Percentiles rank a stretch among this genome's conserved stretches.
phyloP scores from a whole-genome alignment of 2,888 invertebrate genomes.

The Linnaemya tessellans region DNA sequence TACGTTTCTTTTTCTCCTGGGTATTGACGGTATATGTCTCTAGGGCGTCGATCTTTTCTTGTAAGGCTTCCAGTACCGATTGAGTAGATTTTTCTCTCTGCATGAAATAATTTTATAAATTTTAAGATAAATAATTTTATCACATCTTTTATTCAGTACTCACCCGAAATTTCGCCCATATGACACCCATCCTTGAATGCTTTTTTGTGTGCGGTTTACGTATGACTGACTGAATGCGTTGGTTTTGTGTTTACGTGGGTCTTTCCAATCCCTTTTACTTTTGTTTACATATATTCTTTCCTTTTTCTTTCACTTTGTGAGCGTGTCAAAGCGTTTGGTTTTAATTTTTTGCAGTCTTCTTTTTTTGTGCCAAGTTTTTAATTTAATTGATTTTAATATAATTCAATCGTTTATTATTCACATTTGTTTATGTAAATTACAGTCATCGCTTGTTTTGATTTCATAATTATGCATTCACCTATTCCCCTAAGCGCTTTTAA shows the following conservation, averaged over 20 bases:
- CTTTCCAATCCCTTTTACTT: slow-evolving; percentile 52
- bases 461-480: slow-evolving; percentile 38
- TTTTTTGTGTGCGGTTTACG: slow-evolving; percentile 36
- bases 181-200: slow-evolving; percentile 85
- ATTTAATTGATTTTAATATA: slow-evolving; percentile 20
- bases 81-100: slow-evolving; percentile 85
- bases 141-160: slow-evolving; percentile 79
- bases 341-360: neutral
- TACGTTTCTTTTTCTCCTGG: slow-evolving; percentile 91
- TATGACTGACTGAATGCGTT: slow-evolving; percentile 47
- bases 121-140: neutral
- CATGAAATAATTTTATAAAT: slow-evolving; percentile 71
- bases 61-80: slow-evolving; percentile 87
- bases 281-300: slow-evolving; percentile 26
- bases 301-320: slow-evolving; percentile 38
- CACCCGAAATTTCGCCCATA: slow-evolving; percentile 88
- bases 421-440: slow-evolving; percentile 62
- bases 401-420: slow-evolving; percentile 48
- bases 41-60: slow-evolving; percentile 91
- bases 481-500: neutral
- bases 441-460: slow-evolving; percentile 13
- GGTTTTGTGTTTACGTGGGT: slow-evolving; percentile 67
- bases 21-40: slow-evolving; percentile 92
- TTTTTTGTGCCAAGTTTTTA: neutral
- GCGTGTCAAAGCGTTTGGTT: neutral